phyloP scores from a whole-genome alignment of 2,113 vertebrate species.

The Rhinopomastus cyanomelas region DNA sequence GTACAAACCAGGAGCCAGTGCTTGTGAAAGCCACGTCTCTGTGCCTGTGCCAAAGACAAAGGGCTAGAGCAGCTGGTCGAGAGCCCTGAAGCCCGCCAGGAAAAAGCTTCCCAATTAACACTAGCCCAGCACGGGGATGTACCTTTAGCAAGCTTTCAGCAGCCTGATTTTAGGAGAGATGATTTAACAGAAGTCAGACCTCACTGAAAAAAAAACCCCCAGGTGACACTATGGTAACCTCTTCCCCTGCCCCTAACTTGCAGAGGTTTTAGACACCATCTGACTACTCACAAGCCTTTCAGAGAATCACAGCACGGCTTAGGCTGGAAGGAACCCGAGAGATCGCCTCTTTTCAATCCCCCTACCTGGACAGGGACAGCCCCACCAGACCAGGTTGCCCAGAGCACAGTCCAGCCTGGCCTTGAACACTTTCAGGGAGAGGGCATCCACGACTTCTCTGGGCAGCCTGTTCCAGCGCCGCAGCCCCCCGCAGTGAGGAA shows the following conservation, averaged over 20 bases:
- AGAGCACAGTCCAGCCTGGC: too few species aligned
- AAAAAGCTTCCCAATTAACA: background rate
- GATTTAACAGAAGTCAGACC: background rate
- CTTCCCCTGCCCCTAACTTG: background rate
- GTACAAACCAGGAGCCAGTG: background rate
- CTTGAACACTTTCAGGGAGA: too few species aligned
- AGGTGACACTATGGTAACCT: background rate
- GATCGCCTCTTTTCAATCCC: too few species aligned
- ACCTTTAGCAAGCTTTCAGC: background rate
- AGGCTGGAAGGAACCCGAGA: too few species aligned
- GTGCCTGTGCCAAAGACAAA: background rate
- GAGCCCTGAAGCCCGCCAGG: background rate
- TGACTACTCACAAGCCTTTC: background rate
- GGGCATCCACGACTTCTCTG: too few species aligned
- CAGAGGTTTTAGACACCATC: background rate
- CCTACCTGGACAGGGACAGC: too few species aligned
- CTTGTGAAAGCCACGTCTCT: background rate
- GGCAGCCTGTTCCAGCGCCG: too few species aligned
- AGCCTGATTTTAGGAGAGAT: background rate
- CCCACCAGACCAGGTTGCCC: too few species aligned
- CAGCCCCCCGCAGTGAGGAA: too few species aligned
- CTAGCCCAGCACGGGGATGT: background rate
- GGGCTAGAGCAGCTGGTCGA: background rate
- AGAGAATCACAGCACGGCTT: too few species aligned
- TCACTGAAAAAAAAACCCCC: fast-evolving